phyloP scores from a whole-genome alignment of 2,797 vertebrate genomes.

The Danio jaintianensis region DNA sequence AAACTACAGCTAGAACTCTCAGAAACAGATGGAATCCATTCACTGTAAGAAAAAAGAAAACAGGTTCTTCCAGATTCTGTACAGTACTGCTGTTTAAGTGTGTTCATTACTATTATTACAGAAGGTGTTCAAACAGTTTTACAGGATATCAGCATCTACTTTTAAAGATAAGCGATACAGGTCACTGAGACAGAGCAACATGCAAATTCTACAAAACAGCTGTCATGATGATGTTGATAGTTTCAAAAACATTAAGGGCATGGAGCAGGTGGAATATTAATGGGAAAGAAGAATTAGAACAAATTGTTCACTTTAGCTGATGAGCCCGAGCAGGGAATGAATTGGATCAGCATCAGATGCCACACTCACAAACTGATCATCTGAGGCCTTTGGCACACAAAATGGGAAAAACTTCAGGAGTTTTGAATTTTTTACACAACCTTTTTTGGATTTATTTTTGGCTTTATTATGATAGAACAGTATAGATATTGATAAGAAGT shows the following conservation, averaged over 20 bases:
- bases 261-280: neutral
- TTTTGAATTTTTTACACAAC: too few relatives aligned
- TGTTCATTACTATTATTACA: neutral
- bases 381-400: too few relatives aligned
- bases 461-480: too few relatives aligned
- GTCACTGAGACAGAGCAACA: neutral
- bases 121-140: neutral
- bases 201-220: neutral
- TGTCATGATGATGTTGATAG: neutral
- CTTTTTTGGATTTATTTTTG: too few relatives aligned
- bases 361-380: too few relatives aligned
- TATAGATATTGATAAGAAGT: too few relatives aligned
- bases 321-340: neutral
- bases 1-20: neutral
- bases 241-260: neutral
- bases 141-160: neutral
- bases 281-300: neutral
- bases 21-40: neutral
- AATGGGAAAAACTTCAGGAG: too few relatives aligned
- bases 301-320: neutral
- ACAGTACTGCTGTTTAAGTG: neutral
- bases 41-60: neutral
- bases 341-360: too few relatives aligned
- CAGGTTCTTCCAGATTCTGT: slow-evolving; percentile 20
- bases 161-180: neutral